Evolutionary conservation across 2,888 invertebrate species (phyloP).

Genomic region (Brachypalpus laphriformis): DNA sequence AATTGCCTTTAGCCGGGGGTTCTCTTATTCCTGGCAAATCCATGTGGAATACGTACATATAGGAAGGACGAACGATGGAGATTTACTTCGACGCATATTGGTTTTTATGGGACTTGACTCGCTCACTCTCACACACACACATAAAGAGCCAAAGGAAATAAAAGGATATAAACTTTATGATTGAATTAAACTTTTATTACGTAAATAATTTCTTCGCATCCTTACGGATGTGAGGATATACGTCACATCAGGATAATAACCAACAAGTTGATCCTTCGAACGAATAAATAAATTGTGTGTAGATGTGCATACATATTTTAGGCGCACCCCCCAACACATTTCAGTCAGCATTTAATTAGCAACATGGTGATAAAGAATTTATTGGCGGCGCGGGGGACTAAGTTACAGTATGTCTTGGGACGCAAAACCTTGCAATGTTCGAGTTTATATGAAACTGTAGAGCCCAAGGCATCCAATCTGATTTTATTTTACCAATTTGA

Average conservation of each 20-base stretch:
- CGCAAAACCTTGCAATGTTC: too few relatives aligned
- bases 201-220: constrained; percentile 44
- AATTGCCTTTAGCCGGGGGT: constrained; percentile 38
- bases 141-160: not conserved
- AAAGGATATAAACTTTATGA: constrained; percentile 63
- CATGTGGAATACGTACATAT: constrained; percentile 9
- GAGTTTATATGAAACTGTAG: too few relatives aligned
- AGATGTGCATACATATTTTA: not conserved
- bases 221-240: constrained; percentile 38
- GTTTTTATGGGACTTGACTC: constrained; percentile 38
- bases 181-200: constrained; percentile 69
- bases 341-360: constrained; percentile 25
- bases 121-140: not conserved
- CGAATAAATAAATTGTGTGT: constrained; percentile 33
- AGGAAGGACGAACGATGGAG: constrained; percentile 21
- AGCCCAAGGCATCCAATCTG: too few relatives aligned
- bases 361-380: not conserved
- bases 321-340: not conserved
- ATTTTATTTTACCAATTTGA: too few relatives aligned
- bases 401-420: not conserved
- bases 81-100: constrained; percentile 56
- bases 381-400: not conserved
- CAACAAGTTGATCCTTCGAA: constrained; percentile 65
- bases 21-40: constrained; percentile 17
- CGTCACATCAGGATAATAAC: constrained; percentile 37